A percentile compares a stretch with the other conserved stretches of the same genome.
These are phyloP conservation scores for Gambusia affinis DNA, from an alignment of 2,113 vertebrate genomes.

Conservation along the genomic window DNA sequence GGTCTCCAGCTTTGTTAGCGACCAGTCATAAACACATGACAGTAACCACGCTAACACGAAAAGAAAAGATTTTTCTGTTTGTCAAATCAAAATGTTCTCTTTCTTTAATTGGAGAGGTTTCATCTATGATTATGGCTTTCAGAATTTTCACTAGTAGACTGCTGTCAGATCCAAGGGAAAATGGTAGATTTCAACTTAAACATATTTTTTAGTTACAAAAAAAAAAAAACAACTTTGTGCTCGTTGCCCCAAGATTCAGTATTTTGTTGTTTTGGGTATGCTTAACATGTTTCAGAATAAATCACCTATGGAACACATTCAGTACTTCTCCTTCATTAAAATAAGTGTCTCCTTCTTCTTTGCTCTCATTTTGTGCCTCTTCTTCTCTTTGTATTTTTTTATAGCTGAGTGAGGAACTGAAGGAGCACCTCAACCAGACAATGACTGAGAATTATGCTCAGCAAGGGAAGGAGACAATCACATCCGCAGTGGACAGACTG, in stretches of 20 bases:
- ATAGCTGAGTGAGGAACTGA: conserved; percentile 87
- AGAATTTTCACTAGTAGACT: too few relatives aligned
- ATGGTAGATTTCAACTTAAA: background rate
- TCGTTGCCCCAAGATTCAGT: background rate
- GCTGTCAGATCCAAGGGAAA: too few relatives aligned
- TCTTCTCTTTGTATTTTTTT: conserved; percentile 8
- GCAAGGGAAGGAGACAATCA: conserved; percentile 78
- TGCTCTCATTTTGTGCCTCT: conserved; percentile 9
- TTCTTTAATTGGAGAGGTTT: too few relatives aligned
- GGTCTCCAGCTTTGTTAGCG: too few relatives aligned
- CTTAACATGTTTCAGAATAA: background rate
- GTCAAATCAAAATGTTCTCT: too few relatives aligned
- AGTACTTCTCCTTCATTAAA: background rate
- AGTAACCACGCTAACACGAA: too few relatives aligned
- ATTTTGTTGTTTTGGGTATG: background rate
- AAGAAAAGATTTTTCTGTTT: too few relatives aligned
- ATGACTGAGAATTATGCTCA: conserved; percentile 84
- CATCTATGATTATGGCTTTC: too few relatives aligned
- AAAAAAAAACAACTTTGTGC: too few relatives aligned
- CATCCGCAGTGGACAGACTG: conserved; percentile 81
- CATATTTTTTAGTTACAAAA: too few relatives aligned
- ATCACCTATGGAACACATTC: background rate
- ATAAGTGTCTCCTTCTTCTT: background rate
- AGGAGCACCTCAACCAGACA: conserved; percentile 82
- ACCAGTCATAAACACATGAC: too few relatives aligned